These are phyloP conservation scores for Morpho deidamia DNA, from an alignment of 2,888 invertebrate genomes.

Conservation along the genomic window DNA sequence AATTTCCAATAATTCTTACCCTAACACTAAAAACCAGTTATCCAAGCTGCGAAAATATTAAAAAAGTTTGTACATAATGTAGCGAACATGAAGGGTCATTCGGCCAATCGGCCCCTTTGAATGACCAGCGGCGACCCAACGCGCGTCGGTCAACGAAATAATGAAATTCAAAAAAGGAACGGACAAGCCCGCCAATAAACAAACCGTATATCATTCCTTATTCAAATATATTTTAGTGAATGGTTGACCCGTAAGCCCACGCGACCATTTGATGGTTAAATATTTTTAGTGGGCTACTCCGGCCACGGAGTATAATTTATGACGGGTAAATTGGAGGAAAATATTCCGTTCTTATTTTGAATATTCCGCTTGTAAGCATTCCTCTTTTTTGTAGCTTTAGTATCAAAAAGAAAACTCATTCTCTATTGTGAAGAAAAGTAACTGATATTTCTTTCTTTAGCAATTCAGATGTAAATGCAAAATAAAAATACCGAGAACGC, in stretches of 20 bases:
- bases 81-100: slow-evolving; percentile 57
- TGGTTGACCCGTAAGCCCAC: slow-evolving; percentile 74
- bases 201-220: slow-evolving; percentile 77
- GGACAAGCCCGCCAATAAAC: slow-evolving; percentile 75
- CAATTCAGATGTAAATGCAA: slow-evolving; percentile 12
- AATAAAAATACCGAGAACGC: slow-evolving; percentile 29
- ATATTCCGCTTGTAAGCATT: not conserved
- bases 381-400: not conserved
- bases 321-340: slow-evolving; percentile 43
- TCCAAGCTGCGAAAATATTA: slow-evolving; percentile 73
- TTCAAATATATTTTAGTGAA: slow-evolving; percentile 71
- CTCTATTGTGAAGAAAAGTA: slow-evolving; percentile 1
- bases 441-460: slow-evolving; percentile 20
- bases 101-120: slow-evolving; percentile 49
- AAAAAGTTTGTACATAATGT: slow-evolving; percentile 64
- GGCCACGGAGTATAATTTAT: slow-evolving; percentile 63
- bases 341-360: slow-evolving; percentile 23
- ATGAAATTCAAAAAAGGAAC: slow-evolving; percentile 69
- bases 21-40: slow-evolving; percentile 25
- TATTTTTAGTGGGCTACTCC: slow-evolving; percentile 69
- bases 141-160: slow-evolving; percentile 65
- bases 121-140: slow-evolving; percentile 67
- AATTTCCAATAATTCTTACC: slow-evolving; percentile 58
- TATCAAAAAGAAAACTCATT: not conserved
- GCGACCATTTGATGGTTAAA: slow-evolving; percentile 73